These are phyloP conservation scores for Caenorhabditis sinica DNA, from an alignment of 2,888 invertebrate genomes.

Conservation along the genomic window DNA sequence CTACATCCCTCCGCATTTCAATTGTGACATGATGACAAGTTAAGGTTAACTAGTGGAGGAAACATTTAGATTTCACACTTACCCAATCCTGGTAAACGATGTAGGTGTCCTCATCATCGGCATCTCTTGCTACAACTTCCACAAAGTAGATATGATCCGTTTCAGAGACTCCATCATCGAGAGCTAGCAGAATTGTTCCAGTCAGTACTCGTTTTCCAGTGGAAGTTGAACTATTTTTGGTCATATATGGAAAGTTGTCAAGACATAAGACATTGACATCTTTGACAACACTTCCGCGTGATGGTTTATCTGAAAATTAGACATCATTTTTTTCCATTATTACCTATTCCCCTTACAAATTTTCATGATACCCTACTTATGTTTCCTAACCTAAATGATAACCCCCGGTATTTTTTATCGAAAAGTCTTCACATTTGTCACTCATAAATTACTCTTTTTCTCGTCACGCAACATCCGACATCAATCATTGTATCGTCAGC, in stretches of 20 bases:
- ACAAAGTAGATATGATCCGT: constrained; percentile 55
- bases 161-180: constrained; percentile 36
- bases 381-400: not conserved
- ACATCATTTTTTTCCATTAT: no score
- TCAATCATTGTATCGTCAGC: constrained; percentile 43
- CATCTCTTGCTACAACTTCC: constrained; percentile 60
- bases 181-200: constrained; percentile 46
- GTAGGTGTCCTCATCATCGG: constrained; percentile 55
- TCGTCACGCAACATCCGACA: constrained; percentile 55
- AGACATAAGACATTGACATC: constrained; percentile 56
- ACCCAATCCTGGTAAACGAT: constrained; percentile 66
- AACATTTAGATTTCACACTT: constrained; percentile 2
- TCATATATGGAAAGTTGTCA: constrained; percentile 38
- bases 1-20: constrained; percentile 6
- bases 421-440: constrained; percentile 14
- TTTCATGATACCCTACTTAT: not conserved
- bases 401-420: not conserved
- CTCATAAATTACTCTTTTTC: constrained; percentile 56
- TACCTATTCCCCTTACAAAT: not conserved
- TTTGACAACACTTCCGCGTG: constrained; percentile 38
- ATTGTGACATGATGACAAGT: constrained; percentile 32
- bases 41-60: not conserved
- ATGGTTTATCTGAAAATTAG: constrained; percentile 39
- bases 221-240: constrained; percentile 11
- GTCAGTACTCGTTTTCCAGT: constrained; percentile 36